Conservation (phyloP, 1,140 invertebrate species). For the Ceratoteleas bidentatus region DNA sequence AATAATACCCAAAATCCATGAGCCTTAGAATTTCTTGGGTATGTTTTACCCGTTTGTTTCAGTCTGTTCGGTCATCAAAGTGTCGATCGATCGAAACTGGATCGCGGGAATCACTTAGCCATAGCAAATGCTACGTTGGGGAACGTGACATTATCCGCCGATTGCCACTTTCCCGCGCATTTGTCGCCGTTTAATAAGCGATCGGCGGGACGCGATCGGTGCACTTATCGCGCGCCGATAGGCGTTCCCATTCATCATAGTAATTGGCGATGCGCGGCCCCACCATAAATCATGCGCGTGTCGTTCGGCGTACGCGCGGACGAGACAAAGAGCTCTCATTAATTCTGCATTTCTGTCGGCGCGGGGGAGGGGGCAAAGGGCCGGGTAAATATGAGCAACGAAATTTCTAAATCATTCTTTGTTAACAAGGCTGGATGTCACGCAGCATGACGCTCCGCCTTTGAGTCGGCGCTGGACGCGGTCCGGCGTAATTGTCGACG, state of each 20-base stretch:
- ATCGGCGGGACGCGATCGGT: constrained; percentile 33
- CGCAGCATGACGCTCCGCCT: constrained; percentile 69
- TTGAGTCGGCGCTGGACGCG: constrained; percentile 17
- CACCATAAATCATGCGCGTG: constrained; percentile 63
- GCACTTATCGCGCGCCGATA: constrained; percentile 62
- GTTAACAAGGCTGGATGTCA: constrained; percentile 70
- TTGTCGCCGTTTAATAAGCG: constrained; percentile 64
- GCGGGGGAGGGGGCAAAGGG: constrained; percentile 53
- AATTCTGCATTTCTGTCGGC: constrained; percentile 53
- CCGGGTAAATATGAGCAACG: constrained; percentile 25
- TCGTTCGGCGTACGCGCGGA: constrained; percentile 38
- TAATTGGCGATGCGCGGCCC: constrained; percentile 56
- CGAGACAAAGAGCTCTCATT: constrained; percentile 63
- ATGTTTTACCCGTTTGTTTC: no score
- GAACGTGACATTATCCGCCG: constrained; percentile 53
- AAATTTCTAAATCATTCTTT: constrained; percentile 63
- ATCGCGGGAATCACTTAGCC: neutral
- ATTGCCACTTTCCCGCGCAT: constrained; percentile 48
- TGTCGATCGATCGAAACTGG: no score
- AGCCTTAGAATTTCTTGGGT: no score
- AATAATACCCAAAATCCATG: no score
- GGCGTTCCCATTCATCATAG: constrained; percentile 63
- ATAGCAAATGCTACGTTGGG: constrained; percentile 28
- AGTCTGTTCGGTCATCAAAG: no score
- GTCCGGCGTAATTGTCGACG: constrained; percentile 36